Conservation (phyloP, 2,888 invertebrate species). For the Eupithecia subfuscata region DNA sequence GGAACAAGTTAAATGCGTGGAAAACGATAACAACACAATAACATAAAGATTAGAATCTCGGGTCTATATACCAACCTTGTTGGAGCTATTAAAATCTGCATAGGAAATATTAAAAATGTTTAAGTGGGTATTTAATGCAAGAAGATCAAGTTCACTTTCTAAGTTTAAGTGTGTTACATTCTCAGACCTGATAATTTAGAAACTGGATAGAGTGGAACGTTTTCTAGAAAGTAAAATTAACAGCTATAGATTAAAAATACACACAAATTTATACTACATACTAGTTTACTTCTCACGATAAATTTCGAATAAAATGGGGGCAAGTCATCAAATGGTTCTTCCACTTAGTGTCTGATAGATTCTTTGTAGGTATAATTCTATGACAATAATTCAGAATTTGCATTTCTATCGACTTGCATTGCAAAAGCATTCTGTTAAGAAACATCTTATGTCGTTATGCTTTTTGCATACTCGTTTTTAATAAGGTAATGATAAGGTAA, state of each 20-base stretch:
- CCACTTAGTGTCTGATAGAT: neutral
- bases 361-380: neutral
- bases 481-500: constrained; percentile 10
- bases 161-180: constrained; percentile 49
- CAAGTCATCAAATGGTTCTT: neutral
- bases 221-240: constrained; percentile 38
- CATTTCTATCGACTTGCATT: constrained; percentile 35
- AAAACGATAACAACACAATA: constrained; percentile 49
- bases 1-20: constrained; percentile 47
- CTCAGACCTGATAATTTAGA: constrained; percentile 39
- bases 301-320: neutral
- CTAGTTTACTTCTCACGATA: constrained; percentile 2
- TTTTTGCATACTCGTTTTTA: constrained; percentile 29
- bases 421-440: constrained; percentile 41
- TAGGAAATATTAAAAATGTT: constrained; percentile 32
- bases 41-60: constrained; percentile 42
- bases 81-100: constrained; percentile 25
- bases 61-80: constrained; percentile 36
- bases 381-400: constrained; percentile 35
- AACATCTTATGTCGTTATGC: constrained; percentile 24
- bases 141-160: constrained; percentile 43
- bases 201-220: constrained; percentile 42
- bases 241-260: constrained; percentile 25
- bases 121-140: constrained; percentile 4
- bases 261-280: neutral